Evolutionary conservation across 2,888 invertebrate genomes (phyloP).

Genomic region (Rhagonycha lutea): DNA sequence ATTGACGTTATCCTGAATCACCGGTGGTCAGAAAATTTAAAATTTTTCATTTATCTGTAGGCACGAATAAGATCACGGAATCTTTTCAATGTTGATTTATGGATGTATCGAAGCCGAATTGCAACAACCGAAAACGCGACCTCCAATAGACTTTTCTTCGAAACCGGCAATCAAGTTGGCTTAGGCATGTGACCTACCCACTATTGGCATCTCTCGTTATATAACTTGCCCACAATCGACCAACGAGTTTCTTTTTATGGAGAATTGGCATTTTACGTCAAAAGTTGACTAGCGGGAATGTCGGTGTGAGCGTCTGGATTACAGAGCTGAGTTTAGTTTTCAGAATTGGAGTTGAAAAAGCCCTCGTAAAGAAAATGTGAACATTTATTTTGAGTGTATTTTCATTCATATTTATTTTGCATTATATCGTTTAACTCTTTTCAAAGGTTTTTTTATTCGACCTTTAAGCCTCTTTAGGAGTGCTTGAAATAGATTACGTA

Average conservation of each 20-base stretch:
- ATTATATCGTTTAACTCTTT: conserved; percentile 22
- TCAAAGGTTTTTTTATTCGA: conserved; percentile 17
- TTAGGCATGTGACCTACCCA: conserved; percentile 30
- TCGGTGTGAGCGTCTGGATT: conserved; percentile 18
- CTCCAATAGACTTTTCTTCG: conserved; percentile 25
- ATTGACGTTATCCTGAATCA: background rate
- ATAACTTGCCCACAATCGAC: conserved; percentile 32
- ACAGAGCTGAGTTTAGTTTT: conserved; percentile 21
- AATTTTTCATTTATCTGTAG: conserved; percentile 24
- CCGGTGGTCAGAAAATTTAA: conserved; percentile 18
- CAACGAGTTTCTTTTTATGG: conserved; percentile 23
- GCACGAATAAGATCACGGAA: conserved; percentile 18
- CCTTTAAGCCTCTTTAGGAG: conserved; percentile 1
- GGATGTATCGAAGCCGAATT: conserved; percentile 30
- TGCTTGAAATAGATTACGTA: background rate
- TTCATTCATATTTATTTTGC: conserved; percentile 30
- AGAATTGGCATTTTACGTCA: background rate
- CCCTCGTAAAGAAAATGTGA: conserved; percentile 30
- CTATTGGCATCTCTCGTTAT: conserved; percentile 31
- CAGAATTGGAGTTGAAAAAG: conserved; percentile 30
- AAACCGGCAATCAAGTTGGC: conserved; percentile 30
- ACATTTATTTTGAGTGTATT: conserved; percentile 30
- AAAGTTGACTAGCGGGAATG: conserved; percentile 10
- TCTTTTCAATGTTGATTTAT: conserved; percentile 35
- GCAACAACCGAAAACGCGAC: conserved; percentile 33